These are phyloP conservation scores for Sesamia nonagrioides DNA, from an alignment of 1,140 invertebrate species.

Conservation along the genomic window DNA sequence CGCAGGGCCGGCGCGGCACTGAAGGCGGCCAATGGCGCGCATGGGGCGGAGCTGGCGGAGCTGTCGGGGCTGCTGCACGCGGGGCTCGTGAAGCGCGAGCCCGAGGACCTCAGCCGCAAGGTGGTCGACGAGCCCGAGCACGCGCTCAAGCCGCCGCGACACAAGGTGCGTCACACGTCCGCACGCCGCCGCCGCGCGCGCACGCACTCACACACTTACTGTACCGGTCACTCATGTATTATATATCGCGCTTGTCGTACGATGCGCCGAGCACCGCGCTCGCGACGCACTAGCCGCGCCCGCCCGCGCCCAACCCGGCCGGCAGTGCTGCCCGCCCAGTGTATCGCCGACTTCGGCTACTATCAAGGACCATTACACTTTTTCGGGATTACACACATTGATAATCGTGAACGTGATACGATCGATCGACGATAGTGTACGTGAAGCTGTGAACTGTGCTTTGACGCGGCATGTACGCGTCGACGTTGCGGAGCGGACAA, in stretches of 20 bases:
- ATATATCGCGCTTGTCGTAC: conserved; percentile 80
- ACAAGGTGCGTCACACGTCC: conserved; percentile 86
- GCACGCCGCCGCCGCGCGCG: conserved; percentile 85
- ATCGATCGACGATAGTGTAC: conserved; percentile 75
- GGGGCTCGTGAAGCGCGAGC: conserved; percentile 87
- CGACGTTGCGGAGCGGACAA: conserved; percentile 82
- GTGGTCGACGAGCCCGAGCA: conserved; percentile 85
- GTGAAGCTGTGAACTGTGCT: conserved; percentile 84
- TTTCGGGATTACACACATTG: conserved; percentile 64
- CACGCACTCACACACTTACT: conserved; percentile 84
- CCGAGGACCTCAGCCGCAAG: conserved; percentile 88
- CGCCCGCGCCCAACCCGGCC: conserved; percentile 82
- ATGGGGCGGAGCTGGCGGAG: conserved; percentile 88
- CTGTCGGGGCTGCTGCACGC: conserved; percentile 86
- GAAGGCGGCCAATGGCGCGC: conserved; percentile 86
- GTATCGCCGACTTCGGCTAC: conserved; percentile 59
- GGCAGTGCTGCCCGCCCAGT: conserved; percentile 76
- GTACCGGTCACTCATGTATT: conserved; percentile 83
- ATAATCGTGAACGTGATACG: conserved; percentile 74
- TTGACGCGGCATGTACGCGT: conserved; percentile 85
- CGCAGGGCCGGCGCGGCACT: conserved; percentile 83
- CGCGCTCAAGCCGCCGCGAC: conserved; percentile 85
- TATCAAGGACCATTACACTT: conserved; percentile 59
- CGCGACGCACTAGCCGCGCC: conserved; percentile 82
- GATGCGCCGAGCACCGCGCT: conserved; percentile 81